Evolutionary conservation across 2,797 vertebrate genomes (phyloP).

Genomic region (Enteromius trimaculatus): DNA sequence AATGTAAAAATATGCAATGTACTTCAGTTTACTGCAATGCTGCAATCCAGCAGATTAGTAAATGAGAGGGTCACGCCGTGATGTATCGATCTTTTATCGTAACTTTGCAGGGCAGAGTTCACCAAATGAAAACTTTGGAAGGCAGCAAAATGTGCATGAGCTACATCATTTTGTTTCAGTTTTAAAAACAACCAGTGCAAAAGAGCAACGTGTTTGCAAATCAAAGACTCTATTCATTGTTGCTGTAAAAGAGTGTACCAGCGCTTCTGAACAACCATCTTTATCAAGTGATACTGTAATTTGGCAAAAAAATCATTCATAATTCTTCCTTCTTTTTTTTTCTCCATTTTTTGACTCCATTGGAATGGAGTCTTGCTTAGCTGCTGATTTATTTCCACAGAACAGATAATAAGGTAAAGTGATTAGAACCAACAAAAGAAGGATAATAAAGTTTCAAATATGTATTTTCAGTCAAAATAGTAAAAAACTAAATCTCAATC

Average conservation of each 20-base stretch:
- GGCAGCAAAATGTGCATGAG: neutral
- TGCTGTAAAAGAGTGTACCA: neutral
- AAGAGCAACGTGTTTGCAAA: neutral
- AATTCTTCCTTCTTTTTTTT: neutral
- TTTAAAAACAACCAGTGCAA: neutral
- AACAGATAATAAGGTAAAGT: slow-evolving; percentile 2
- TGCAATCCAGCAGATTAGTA: neutral
- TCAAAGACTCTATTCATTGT: neutral
- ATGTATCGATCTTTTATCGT: neutral
- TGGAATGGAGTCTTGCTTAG: neutral
- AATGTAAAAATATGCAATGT: neutral
- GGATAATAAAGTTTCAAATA: neutral
- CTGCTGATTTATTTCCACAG: neutral
- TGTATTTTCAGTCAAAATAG: neutral
- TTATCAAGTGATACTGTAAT: neutral
- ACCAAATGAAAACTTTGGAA: neutral
- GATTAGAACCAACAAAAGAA: neutral
- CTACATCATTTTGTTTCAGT: neutral
- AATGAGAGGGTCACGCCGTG: neutral
- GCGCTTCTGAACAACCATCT: neutral
- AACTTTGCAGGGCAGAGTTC: neutral
- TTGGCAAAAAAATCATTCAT: too few species aligned
- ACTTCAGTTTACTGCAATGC: neutral
- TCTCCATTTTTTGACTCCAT: too few species aligned
- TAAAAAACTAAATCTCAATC: neutral